Evolutionary conservation across 2,113 vertebrate genomes (phyloP), one percentile per base, ranked within the genome.

Genomic region (Mastomys natalensis): DNA sequence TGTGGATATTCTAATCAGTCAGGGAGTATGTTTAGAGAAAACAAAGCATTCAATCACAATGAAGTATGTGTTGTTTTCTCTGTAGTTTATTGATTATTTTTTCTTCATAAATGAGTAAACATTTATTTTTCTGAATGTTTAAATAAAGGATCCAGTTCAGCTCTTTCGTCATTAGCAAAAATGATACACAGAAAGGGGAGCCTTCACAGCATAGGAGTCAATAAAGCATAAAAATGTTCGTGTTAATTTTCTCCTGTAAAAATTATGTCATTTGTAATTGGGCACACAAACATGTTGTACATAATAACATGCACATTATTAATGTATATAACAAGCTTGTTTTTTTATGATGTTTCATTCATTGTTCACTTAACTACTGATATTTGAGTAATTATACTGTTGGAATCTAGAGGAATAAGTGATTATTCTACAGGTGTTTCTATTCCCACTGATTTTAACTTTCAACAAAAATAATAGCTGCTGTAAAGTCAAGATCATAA

Each of bases 41-140:
- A 37, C 90, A 53, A 21, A 48, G 1, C 37, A 84, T 70, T 73
- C 92, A n/a, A n/a, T 91, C 51, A 37, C 37, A 12, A 12, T 40
- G 16, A 51, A 29, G 86, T 87, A n/a, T 77, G 11, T 80, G 10
- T 53, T 90, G 37, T 85, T 92, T 73, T 94, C 17, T 89, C 15
- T 88, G 11, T 31, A 91, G 5, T 89, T 94, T 91, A 48, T 4
- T 60, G 68, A 40, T 86, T 91, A 9, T 91, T 2, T 82, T 87
- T 34, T 13, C 34, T 11, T 91, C n/a, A 74, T 24, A 81, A 40
- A 55, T 95, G 19, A 89, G 1, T 60, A 64, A 29, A 73, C 7
- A 45, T 93, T 80, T 26, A 17, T 21, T 77, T 87, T 94, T 87
- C 53, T 89, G 72, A 81, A 58, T 58, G 22, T 84, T 87, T n/a